These are phyloP conservation scores for Anorthoa munda DNA, from an alignment of 2,888 invertebrate species.

Conservation along the genomic window DNA sequence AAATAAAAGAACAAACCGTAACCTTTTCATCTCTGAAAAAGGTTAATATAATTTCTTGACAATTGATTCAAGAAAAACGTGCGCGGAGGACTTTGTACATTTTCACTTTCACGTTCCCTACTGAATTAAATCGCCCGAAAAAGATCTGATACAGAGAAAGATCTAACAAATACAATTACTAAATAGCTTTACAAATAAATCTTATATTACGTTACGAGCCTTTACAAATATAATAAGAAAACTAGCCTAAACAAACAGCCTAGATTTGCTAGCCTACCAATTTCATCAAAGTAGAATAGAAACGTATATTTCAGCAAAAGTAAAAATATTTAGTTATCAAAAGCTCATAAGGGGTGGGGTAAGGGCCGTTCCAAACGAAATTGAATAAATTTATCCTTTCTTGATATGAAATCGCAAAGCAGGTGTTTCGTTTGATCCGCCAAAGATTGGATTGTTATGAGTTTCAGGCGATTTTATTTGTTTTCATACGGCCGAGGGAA, in stretches of 20 bases:
- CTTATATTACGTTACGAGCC: constrained; percentile 1
- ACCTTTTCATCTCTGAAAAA: constrained; percentile 8
- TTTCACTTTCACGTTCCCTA: constrained; percentile 4
- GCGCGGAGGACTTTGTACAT: not conserved
- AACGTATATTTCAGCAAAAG: constrained; percentile 28
- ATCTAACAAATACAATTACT: constrained; percentile 38
- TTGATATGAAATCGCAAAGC: constrained; percentile 66
- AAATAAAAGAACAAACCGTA: not conserved
- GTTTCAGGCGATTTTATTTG: constrained; percentile 65
- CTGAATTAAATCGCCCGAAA: constrained; percentile 29
- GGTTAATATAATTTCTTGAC: not conserved
- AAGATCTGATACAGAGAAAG: constrained; percentile 18
- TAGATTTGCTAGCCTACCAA: constrained; percentile 18
- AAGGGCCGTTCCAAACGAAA: constrained; percentile 57
- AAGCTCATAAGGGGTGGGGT: constrained; percentile 60
- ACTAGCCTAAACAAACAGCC: constrained; percentile 13
- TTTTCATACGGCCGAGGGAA: constrained; percentile 53
- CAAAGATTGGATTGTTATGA: constrained; percentile 68
- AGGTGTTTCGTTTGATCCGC: constrained; percentile 68
- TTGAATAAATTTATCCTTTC: constrained; percentile 70
- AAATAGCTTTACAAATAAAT: constrained; percentile 40
- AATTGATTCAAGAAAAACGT: constrained; percentile 15
- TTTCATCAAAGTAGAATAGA: constrained; percentile 34
- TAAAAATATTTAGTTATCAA: constrained; percentile 67
- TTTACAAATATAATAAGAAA: constrained; percentile 23